Base-by-base conservation (phyloP, 23 tunicate genomes). In the Styela clava region DNA sequence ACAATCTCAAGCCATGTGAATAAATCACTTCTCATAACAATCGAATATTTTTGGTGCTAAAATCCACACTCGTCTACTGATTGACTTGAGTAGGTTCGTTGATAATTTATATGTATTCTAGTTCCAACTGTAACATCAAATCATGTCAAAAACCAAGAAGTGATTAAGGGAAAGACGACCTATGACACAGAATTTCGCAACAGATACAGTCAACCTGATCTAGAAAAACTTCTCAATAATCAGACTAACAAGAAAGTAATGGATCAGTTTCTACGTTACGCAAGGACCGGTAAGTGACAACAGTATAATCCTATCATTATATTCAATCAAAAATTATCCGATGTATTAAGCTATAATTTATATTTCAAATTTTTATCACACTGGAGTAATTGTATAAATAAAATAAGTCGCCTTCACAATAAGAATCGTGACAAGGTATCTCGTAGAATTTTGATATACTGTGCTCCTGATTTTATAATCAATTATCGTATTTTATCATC, bases 121-220 rank as follows among this genome's bases (percentile, higher is more conserved):
- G 97, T 92, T 26, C 97, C 97, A 33, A 86, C 92, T 29, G 97
- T 92, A 2, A 87, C 88, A 20, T 67, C 74, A 23, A 78, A 79
- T 34, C 97, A 92, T 69, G 91, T 92, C 51, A 80, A 69, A 35
- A 92, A 83, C 51, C 92, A 84, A 52, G 89, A 92, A 85, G 64
- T 36, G 32, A 83, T 92, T 72, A 83, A 92, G 74, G 86, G 84
- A 24, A 92, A 82, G 68, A 92, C 97, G 7, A 63, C 88, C 24
- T 92, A 92, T 52, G 84, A 87, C 24, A 74, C 73, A 9, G 84
- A 79, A 21, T 89, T 79, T 68, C 69, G 81, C 7, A 35, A 74
- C 44, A 67, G 88, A 23, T 69, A 74, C 70, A 74, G 88, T 27
- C 79, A 82, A 37, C 89, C 89, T 1, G 89, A 89, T 35, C 33